These are phyloP conservation scores for Daubentonia madagascariensis DNA, from an alignment of 2,113 vertebrate species.

Conservation along the genomic window DNA sequence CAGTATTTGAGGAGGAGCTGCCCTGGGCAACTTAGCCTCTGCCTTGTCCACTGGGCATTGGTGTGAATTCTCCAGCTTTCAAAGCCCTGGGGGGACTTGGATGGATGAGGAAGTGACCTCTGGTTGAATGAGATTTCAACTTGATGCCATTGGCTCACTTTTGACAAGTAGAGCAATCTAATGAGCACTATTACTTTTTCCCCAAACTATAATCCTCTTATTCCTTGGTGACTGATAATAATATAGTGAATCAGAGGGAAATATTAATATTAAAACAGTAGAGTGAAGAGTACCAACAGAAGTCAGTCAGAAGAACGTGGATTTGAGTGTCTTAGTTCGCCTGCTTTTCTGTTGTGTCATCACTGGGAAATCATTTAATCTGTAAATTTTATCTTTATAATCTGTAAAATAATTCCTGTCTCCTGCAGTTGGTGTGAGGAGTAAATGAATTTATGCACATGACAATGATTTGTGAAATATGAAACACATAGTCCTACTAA, in stretches of 20 bases:
- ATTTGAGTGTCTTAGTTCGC: not conserved
- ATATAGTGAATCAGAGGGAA: not conserved
- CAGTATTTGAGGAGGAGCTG: not conserved
- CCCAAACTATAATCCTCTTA: not conserved
- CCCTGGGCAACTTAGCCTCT: not conserved
- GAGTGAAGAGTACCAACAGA: not conserved
- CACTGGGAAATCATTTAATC: not conserved
- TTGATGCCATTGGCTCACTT: not conserved
- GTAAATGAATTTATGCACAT: not conserved
- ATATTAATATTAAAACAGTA: not conserved
- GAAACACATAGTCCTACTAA: not conserved
- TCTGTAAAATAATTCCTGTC: conserved; percentile 1
- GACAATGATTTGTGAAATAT: not conserved
- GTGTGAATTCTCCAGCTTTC: not conserved
- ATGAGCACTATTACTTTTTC: not conserved
- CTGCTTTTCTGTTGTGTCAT: not conserved
- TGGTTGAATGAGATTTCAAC: not conserved
- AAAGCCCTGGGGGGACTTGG: not conserved
- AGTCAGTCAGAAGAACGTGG: not conserved
- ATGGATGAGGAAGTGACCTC: not conserved
- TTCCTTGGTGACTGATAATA: not conserved
- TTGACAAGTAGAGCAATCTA: not conserved
- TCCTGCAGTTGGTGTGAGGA: not conserved
- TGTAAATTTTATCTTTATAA: not conserved
- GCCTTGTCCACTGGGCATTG: not conserved